Base-by-base conservation (phyloP, 92 coral and sea anemone genomes). In the Chrysogorgia sp. region DNA sequence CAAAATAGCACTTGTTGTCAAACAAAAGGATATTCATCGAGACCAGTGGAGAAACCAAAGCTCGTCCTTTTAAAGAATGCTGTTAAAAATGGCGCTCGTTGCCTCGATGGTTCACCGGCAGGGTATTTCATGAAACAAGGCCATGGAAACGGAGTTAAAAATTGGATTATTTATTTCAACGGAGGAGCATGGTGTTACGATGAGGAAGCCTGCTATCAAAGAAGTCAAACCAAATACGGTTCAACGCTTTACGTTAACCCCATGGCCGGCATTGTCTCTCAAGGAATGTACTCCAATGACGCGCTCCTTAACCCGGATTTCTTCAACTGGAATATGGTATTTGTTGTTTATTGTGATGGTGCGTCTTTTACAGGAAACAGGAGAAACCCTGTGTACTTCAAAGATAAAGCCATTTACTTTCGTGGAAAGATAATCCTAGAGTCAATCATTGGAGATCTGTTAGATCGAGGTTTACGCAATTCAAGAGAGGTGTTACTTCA, bases 141-240 rank as follows among this genome's bases (percentile, higher is more conserved):
- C 9, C 59, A 31, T 40, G 79, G 79, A 33, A 53, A 10, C 12
- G 97, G 92, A 19, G 58, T 19, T 52, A 80, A 71, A 21, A 87
- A 82, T 17, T 96, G 99, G 99, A 92, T 92, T 21, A 61, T 96
- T 34, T 89, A 87, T 79, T 76, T 96, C 20, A 84, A 87, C 33
- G 99, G 99, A 2, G 99, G 99, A 0, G 99, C 99, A 0, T 96
- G 99, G 99, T 96, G 99, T 34, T 90, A 88, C 49, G 87, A 82
- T 47, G 67, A 83, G 60, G 48, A 74, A 34, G 52, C 91, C 23
- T 96, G 99, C 70, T 92, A 82, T 53, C 49, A 77, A 2, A 75
- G 99, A 43, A 96, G 92, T 65, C 65, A 67, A 21, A 83, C 86
- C 20, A 40, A 80, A 45, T 69, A 89, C 21, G 99, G 99, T 12